These are phyloP conservation scores for Steinernema feltiae DNA, from an alignment of 1,140 invertebrate species.

Conservation along the genomic window DNA sequence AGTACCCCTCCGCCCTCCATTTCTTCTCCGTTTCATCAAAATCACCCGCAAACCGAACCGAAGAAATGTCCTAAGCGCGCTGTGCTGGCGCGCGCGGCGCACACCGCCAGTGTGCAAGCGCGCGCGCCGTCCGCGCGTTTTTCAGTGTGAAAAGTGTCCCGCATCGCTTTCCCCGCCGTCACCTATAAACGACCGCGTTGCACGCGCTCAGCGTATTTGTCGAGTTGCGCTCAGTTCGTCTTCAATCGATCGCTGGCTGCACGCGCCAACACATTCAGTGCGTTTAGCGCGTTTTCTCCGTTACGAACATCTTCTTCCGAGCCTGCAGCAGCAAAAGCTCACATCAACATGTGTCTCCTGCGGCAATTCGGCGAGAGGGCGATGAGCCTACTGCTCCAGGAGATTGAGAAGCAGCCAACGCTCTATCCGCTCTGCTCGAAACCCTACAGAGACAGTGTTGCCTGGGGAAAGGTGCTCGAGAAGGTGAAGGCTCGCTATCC, in stretches of 20 bases:
- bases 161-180: not conserved
- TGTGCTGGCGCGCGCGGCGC: too few species aligned
- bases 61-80: too few species aligned
- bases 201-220: not conserved
- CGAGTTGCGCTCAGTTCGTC: not conserved
- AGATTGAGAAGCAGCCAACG: not conserved
- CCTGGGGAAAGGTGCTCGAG: slow-evolving; percentile 3
- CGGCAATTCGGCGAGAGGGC: not conserved
- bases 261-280: not conserved
- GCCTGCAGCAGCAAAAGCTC: not conserved
- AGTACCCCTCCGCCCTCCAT: too few species aligned
- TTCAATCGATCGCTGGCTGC: not conserved
- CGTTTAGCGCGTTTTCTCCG: not conserved
- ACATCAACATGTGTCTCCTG: not conserved
- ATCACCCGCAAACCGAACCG: too few species aligned
- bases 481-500: not conserved
- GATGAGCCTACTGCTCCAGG: not conserved
- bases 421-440: not conserved
- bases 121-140: not conserved
- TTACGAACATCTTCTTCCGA: not conserved
- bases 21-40: too few species aligned
- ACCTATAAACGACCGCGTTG: not conserved
- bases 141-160: not conserved
- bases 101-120: too few species aligned
- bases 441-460: not conserved